Base-by-base conservation (phyloP, 2,888 invertebrate genomes). In the Ectemnius continuus region DNA sequence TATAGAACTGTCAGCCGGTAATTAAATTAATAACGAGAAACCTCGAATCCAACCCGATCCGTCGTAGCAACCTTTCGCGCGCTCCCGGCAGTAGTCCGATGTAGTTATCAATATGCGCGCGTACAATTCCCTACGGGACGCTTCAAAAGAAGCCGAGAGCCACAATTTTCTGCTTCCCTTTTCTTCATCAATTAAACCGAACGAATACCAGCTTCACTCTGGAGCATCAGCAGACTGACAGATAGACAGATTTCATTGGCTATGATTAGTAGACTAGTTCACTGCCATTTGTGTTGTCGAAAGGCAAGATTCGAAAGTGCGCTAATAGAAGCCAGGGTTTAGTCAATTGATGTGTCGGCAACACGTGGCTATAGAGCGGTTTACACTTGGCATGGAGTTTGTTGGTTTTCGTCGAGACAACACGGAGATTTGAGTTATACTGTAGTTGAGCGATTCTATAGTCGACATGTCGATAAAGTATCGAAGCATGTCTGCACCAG, bases 21-120 rank as follows among this genome's bases (percentile, higher is more conserved):
- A 90, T 90, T 89, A 90, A 90, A 90, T 90, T 90, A 89, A 90
- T 90, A 90, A 90, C 87, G 88, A 89, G 89, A 88, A 87, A 88
- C 85, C 86, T 86, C 87, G 85, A 86, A 87, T 87, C 85, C 86
- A 88, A 86, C 86, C 81, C 84, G 85, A 86, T 86, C 85, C 86
- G 84, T 86, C 87, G 85, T 87, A 81, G 86, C 88, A 85, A 86
- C 85, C 86, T 86, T 88, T 86, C 84, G 82, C 82, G 36, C 36
- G 83, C 82, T 71, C 73, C 70, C 71, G 73, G 64, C 73, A 67
- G 71, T 74, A 75, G 78, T 70, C 75, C 77, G 74, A 70, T 75
- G 79, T 70, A 69, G 69, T 73, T 74, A 76, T 79, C 76, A 74
- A 81, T 79, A 73, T 75, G 73, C 61, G 48, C 58, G 60, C 14